These are phyloP conservation scores for Misgurnus anguillicaudatus DNA, from an alignment of 2,113 vertebrate genomes.

Conservation along the genomic window DNA sequence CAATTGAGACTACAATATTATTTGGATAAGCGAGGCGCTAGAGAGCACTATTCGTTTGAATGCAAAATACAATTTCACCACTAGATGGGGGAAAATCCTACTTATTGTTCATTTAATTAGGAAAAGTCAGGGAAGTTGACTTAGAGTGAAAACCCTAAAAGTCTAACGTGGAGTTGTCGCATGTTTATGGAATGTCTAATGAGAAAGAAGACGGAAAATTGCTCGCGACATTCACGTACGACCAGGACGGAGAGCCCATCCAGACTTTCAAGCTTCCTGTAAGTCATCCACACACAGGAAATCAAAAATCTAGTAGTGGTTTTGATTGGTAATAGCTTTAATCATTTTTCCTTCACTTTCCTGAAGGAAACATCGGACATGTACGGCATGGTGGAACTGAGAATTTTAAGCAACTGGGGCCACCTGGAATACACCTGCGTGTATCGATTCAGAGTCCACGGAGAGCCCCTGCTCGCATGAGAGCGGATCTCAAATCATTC, in stretches of 20 bases:
- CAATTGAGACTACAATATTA: too few relatives aligned
- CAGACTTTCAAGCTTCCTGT: conserved; percentile 89
- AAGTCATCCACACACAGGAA: conserved; percentile 26
- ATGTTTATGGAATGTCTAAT: conserved; percentile 80
- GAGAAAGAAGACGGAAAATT: conserved; percentile 81
- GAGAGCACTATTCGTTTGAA: too few relatives aligned
- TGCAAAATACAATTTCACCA: too few relatives aligned
- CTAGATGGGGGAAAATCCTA: too few relatives aligned
- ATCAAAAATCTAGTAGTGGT: not conserved
- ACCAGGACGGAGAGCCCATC: conserved; percentile 80
- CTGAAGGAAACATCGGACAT: conserved; percentile 31
- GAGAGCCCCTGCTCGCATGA: conserved; percentile 59
- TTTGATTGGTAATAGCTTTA: not conserved
- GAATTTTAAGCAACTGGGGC: conserved; percentile 92
- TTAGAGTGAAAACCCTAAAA: too few relatives aligned
- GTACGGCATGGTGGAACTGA: conserved; percentile 80
- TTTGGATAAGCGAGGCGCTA: too few relatives aligned
- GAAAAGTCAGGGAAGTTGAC: too few relatives aligned
- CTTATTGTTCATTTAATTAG: too few relatives aligned
- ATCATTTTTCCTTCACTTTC: not conserved
- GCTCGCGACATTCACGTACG: conserved; percentile 84
- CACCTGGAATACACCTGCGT: conserved; percentile 93
- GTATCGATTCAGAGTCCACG: conserved; percentile 94
- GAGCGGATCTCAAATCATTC: not conserved
- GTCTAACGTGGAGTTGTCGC: not conserved